phyloP scores from a whole-genome alignment of 2,888 invertebrate genomes.

The Trachelus tabidus region DNA sequence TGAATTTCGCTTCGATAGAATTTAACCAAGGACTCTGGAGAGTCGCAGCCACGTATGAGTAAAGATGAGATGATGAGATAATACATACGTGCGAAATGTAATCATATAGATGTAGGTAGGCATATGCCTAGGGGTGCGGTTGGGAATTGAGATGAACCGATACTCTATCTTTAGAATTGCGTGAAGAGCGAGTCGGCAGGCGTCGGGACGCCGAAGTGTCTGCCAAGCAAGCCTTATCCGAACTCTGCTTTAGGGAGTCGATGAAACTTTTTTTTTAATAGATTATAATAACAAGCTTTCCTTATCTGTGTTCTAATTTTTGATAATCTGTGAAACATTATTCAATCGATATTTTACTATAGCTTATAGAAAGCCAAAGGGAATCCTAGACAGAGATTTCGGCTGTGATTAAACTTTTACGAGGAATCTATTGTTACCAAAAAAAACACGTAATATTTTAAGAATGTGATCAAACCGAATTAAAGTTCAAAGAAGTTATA shows the following conservation, averaged over 20 bases:
- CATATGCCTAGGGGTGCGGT: neutral
- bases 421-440: neutral
- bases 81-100: neutral
- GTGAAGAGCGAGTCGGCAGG: neutral
- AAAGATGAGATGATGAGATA: neutral
- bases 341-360: neutral
- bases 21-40: neutral
- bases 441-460: neutral
- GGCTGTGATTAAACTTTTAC: neutral
- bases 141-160: neutral
- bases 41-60: neutral
- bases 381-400: neutral
- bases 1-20: neutral
- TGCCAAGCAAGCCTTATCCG: slow-evolving; percentile 37
- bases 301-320: neutral
- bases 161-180: slow-evolving; percentile 31
- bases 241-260: slow-evolving; percentile 16
- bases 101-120: neutral
- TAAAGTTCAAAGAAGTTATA: neutral
- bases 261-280: neutral
- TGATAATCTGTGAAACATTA: neutral
- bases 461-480: neutral
- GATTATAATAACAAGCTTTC: neutral
- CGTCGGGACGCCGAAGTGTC: slow-evolving; percentile 38
- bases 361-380: neutral